Evolutionary conservation across 2,797 vertebrate species (phyloP).

Genomic region (Valencia hispanica): DNA sequence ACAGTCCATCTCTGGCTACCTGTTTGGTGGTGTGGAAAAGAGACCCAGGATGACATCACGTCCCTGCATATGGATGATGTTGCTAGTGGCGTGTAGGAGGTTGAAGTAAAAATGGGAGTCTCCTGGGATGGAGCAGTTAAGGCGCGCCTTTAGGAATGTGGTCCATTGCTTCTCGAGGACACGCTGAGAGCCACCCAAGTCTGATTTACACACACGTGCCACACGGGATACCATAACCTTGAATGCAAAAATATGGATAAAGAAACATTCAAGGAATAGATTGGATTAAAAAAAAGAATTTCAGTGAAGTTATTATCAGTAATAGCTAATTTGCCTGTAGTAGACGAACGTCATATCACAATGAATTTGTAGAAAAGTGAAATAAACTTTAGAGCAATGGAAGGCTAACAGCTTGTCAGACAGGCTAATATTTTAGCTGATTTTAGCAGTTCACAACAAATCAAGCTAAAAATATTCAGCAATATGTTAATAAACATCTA

Average conservation of each 20-base stretch:
- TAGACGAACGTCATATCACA: neutral
- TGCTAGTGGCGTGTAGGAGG: slow-evolving; percentile 90
- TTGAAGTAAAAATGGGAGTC: slow-evolving; percentile 99
- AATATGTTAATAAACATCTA: neutral
- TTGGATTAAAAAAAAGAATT: neutral
- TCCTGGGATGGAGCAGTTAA: slow-evolving; percentile 96
- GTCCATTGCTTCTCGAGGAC: slow-evolving; percentile 99
- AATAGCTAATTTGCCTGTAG: neutral
- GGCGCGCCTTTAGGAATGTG: slow-evolving; percentile 94
- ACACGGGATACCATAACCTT: slow-evolving; percentile 96
- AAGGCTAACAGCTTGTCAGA: neutral
- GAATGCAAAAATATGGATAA: slow-evolving; percentile 1
- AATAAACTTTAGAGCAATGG: neutral
- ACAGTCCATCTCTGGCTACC: slow-evolving; percentile 70
- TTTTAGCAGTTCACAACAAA: neutral
- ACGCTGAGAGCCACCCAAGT: slow-evolving; percentile 92
- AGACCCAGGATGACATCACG: slow-evolving; percentile 90
- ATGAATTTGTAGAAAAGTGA: neutral
- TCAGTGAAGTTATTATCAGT: neutral
- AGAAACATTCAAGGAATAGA: neutral
- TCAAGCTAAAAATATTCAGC: neutral
- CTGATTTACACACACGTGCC: slow-evolving; percentile 94
- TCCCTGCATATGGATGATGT: slow-evolving; percentile 89
- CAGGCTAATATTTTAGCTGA: neutral
- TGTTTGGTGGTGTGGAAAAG: slow-evolving; percentile 95